phyloP scores from a whole-genome alignment of 2,797 vertebrate genomes.

The Lacerta viridis region DNA sequence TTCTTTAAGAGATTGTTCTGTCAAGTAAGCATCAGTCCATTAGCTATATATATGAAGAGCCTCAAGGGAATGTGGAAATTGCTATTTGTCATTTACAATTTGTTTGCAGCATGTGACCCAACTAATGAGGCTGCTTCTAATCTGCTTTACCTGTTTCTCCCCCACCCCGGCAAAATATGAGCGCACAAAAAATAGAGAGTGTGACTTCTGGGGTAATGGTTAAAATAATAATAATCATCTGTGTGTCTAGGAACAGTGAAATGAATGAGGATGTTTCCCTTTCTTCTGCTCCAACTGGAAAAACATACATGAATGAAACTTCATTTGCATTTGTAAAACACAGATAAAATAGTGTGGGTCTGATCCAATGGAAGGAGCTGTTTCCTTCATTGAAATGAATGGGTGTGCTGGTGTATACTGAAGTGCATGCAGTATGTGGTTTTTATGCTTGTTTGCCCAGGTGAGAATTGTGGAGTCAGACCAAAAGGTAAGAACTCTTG shows the following conservation, averaged over 20 bases:
- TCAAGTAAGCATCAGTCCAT: neutral
- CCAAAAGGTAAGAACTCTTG: slow-evolving; percentile 12
- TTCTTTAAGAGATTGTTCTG: neutral
- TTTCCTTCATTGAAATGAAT: neutral
- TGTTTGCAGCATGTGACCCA: neutral
- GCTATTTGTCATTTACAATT: neutral
- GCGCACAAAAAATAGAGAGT: neutral
- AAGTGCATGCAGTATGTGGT: neutral
- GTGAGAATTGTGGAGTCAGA: slow-evolving; percentile 31
- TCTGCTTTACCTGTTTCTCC: neutral
- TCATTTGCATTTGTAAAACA: neutral
- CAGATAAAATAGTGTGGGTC: neutral
- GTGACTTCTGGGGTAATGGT: neutral
- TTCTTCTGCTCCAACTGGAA: neutral
- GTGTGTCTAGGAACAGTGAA: neutral
- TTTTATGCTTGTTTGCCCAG: neutral
- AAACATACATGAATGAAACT: neutral
- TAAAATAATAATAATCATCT: neutral
- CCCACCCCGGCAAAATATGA: neutral
- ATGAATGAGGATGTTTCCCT: neutral
- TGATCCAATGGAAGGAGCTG: neutral
- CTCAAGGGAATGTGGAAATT: neutral
- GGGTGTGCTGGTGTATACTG: neutral
- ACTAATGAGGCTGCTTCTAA: neutral
- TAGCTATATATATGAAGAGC: neutral